Evolutionary conservation across 1,140 invertebrate genomes (phyloP), one percentile per base, ranked within the genome.

Genomic region (Drosophila serrata): DNA sequence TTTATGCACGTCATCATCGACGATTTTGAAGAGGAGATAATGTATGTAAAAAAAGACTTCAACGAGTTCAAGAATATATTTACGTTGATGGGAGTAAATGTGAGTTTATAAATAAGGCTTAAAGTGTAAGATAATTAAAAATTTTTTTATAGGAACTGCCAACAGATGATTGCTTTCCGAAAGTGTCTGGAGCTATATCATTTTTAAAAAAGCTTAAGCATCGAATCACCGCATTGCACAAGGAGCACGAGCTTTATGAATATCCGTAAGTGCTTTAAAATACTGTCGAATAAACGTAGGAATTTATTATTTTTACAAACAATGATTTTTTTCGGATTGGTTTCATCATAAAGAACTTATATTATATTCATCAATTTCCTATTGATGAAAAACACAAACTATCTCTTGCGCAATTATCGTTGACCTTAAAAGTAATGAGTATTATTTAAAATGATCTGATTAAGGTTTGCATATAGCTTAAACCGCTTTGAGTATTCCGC

Each of bases 21-120:
- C 35, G 79, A 94, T 81, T 94, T 96, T 49, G 93, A 95, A 62
- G 76, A 93, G 19, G 94, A 96, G 91, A 93, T 97, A n/a, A 94
- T 94, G 48, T 92, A 84, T 3, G 92, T 94, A 4, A 95, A 95
- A 91, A 93, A 94, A 69, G 86, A 93, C 19, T 93, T 86, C 35
- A 88, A 90, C 64, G 61, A 67, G 13, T 81, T 87, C 19, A 72
- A 67, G 9, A 39, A 46, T 12, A 48, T 77, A 3, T 79, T 62
- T 37, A 12, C 31, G n/a, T 49, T 13, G 17, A 37, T 45, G 4
- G 76, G 58, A 4, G 15, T 75, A 37, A 40, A 46, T 40, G 79
- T 81, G 24, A 75, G 48, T 74, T 31, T 4, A 22, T 27, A 48
- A n/a, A 13, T 33, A 22, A 3, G 6, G 37, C 1, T 48, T n/a